Percentiles rank a stretch among this genome's conserved stretches.
phyloP scores from a whole-genome alignment of 2,797 vertebrate species.

The Remorina albescens region DNA sequence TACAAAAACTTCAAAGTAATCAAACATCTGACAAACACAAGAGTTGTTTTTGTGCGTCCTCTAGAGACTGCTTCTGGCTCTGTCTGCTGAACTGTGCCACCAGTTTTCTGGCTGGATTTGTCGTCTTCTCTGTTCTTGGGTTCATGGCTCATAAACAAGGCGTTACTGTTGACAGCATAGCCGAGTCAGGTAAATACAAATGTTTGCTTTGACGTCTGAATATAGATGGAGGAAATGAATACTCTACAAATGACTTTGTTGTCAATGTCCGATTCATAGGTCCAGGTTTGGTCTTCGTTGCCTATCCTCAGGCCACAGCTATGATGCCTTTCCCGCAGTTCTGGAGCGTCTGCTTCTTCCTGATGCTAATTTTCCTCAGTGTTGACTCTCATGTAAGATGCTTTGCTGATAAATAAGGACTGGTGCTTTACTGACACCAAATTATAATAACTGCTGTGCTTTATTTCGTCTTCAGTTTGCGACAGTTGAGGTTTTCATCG shows the following conservation, averaged over 20 bases:
- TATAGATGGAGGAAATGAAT: not conserved
- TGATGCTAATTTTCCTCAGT: constrained; percentile 77
- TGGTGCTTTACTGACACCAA: not conserved
- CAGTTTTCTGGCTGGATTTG: constrained; percentile 80
- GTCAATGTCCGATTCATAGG: constrained; percentile 42
- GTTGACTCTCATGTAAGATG: constrained; percentile 87
- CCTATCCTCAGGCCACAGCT: constrained; percentile 77
- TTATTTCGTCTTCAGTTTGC: constrained; percentile 60
- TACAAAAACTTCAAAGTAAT: too few relatives aligned
- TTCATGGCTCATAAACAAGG: constrained; percentile 81
- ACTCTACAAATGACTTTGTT: too few relatives aligned
- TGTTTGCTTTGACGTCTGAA: not conserved
- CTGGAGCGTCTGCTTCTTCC: constrained; percentile 75
- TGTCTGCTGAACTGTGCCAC: constrained; percentile 79
- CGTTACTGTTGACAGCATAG: constrained; percentile 67
- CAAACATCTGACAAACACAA: too few relatives aligned
- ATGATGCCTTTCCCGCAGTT: constrained; percentile 74
- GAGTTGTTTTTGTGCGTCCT: not conserved
- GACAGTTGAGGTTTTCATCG: constrained; percentile 51
- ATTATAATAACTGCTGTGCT: too few relatives aligned
- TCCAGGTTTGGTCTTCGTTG: constrained; percentile 73
- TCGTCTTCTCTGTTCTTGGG: constrained; percentile 80
- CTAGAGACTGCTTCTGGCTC: constrained; percentile 75
- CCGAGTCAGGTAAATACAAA: constrained; percentile 69
- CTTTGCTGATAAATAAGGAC: not conserved